phyloP scores from a whole-genome alignment of 2,888 invertebrate species.

The Lomographa bimaculata region DNA sequence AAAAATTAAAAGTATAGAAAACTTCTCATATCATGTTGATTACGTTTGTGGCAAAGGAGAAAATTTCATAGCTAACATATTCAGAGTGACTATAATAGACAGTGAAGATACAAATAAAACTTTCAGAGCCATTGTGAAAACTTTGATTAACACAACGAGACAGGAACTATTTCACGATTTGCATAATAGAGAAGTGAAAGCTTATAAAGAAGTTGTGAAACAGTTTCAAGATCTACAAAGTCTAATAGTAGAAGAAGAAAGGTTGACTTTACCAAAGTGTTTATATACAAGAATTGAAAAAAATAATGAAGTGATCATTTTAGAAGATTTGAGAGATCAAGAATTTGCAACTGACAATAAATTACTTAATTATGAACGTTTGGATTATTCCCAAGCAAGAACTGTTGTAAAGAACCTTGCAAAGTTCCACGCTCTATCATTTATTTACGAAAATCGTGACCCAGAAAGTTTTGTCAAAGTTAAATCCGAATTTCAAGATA shows the following conservation, averaged over 20 bases:
- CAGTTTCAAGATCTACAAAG: conserved; percentile 53
- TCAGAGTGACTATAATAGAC: conserved; percentile 60
- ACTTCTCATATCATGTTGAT: conserved; percentile 67
- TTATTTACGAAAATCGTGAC: conserved; percentile 50
- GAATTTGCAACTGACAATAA: conserved; percentile 56
- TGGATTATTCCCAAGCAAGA: conserved; percentile 49
- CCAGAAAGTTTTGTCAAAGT: conserved; percentile 40
- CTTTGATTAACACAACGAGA: conserved; percentile 62
- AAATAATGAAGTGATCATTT: conserved; percentile 62
- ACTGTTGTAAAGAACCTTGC: conserved; percentile 58
- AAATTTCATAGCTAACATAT: conserved; percentile 67
- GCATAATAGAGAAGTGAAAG: conserved; percentile 63
- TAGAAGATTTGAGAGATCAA: conserved; percentile 58
- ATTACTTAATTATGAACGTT: conserved; percentile 45
- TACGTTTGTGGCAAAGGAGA: conserved; percentile 61
- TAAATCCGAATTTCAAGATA: conserved; percentile 52
- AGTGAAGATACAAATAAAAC: conserved; percentile 41
- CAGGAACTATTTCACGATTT: conserved; percentile 65
- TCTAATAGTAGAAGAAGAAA: conserved; percentile 39
- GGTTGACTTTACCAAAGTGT: conserved; percentile 55
- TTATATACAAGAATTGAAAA: conserved; percentile 49
- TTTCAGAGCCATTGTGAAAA: conserved; percentile 64
- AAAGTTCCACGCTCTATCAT: conserved; percentile 67
- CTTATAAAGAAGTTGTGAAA: conserved; percentile 54
- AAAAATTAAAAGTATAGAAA: conserved; percentile 46